phyloP scores from a whole-genome alignment of 2,113 vertebrate species.

The Paraplagusia blochii region DNA sequence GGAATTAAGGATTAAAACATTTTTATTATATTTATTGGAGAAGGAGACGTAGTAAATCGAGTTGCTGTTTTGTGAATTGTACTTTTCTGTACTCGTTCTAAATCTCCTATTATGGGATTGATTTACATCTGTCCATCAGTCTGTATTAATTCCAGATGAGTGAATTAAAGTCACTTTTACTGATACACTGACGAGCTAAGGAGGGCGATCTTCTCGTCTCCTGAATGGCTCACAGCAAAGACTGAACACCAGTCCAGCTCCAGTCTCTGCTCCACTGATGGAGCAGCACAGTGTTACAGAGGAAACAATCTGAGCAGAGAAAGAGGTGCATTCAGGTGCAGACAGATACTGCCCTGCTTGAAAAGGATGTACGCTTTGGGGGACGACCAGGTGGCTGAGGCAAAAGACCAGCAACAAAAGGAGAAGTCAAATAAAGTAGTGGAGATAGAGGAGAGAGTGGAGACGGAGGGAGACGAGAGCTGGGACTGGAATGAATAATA shows the following conservation, averaged over 20 bases:
- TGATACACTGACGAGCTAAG: too few species aligned
- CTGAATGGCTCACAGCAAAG: neutral
- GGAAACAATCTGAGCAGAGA: constrained; percentile 58
- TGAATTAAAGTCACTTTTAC: too few species aligned
- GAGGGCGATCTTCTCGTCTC: too few species aligned
- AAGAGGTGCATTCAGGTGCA: constrained; percentile 62
- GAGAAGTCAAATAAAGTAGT: constrained; percentile 55
- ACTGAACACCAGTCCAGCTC: constrained; percentile 36
- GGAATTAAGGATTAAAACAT: too few species aligned
- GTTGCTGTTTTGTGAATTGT: too few species aligned
- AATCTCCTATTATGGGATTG: too few species aligned
- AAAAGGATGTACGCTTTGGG: constrained; percentile 64
- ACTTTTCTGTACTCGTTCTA: too few species aligned
- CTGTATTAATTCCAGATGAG: too few species aligned
- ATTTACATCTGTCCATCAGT: too few species aligned
- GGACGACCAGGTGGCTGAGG: constrained; percentile 66
- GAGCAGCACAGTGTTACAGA: constrained; percentile 47
- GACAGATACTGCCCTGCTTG: constrained; percentile 57
- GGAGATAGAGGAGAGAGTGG: constrained; percentile 28
- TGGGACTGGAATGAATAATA: constrained; percentile 10
- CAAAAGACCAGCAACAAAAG: constrained; percentile 51
- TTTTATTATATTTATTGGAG: too few species aligned
- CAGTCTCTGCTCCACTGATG: constrained; percentile 50
- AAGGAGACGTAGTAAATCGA: too few species aligned
- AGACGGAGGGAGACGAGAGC: constrained; percentile 14